Conservation (phyloP, 2,888 invertebrate genomes). For the Dendrolimus pini region DNA sequence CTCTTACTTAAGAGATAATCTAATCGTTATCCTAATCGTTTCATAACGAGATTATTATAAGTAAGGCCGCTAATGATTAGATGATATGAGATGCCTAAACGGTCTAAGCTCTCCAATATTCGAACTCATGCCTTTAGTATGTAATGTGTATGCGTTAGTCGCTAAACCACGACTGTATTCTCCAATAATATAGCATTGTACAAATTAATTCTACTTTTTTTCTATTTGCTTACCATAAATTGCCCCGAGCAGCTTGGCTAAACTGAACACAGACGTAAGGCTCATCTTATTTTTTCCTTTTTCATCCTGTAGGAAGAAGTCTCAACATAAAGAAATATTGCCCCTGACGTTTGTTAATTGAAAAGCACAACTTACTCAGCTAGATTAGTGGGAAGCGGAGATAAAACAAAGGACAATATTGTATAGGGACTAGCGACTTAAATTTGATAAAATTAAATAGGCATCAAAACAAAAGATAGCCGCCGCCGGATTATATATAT, state of each 20-base stretch:
- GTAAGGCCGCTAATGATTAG: no score
- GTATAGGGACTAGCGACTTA: background rate
- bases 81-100: no score
- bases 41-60: no score
- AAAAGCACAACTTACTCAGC: slow-evolving; percentile 37
- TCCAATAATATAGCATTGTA: no score
- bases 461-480: background rate
- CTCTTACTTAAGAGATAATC: no score
- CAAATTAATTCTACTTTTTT: no score
- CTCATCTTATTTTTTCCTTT: slow-evolving; percentile 18
- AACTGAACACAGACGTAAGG: slow-evolving; percentile 6
- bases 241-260: slow-evolving; percentile 1
- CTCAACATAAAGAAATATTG: slow-evolving; percentile 32
- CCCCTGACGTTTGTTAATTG: slow-evolving; percentile 41
- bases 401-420: background rate
- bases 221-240: background rate
- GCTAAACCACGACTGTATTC: no score
- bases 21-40: no score
- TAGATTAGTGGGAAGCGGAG: slow-evolving; percentile 24
- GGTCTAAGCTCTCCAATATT: no score
- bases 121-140: no score
- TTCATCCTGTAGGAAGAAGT: slow-evolving; percentile 16
- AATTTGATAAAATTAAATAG: slow-evolving; percentile 17
- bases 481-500: no score
- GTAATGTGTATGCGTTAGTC: no score